These are phyloP conservation scores for Chloroclystis v-ata DNA, from an alignment of 2,888 invertebrate genomes.

Conservation along the genomic window DNA sequence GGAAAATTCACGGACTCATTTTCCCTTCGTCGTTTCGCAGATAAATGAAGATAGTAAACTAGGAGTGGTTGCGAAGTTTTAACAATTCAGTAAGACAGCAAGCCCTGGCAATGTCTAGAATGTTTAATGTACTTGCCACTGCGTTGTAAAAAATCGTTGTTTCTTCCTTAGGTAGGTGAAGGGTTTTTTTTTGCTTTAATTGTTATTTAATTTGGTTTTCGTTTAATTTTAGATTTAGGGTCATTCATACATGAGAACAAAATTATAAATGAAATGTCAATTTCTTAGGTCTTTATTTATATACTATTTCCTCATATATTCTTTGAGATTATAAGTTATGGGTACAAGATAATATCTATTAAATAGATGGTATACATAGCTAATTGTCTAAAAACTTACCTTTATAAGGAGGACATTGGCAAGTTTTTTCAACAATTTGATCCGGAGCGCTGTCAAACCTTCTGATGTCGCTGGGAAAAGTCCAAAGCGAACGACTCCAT, in stretches of 20 bases:
- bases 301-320: too few relatives aligned
- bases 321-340: too few relatives aligned
- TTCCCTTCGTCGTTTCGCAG: neutral
- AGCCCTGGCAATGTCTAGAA: conserved; percentile 27
- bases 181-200: too few relatives aligned
- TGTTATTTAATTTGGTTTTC: too few relatives aligned
- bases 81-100: conserved; percentile 30
- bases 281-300: too few relatives aligned
- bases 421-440: conserved; percentile 31
- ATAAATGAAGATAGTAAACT: conserved; percentile 17
- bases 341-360: too few relatives aligned
- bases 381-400: conserved; percentile 33
- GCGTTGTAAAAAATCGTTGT: neutral
- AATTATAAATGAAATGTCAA: too few relatives aligned
- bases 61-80: conserved; percentile 24
- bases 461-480: conserved; percentile 30
- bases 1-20: neutral
- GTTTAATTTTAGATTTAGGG: too few relatives aligned
- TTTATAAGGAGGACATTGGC: conserved; percentile 50
- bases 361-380: too few relatives aligned
- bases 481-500: conserved; percentile 40
- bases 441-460: conserved; percentile 30
- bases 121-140: conserved; percentile 28
- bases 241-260: too few relatives aligned
- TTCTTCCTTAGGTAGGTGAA: too few relatives aligned